These are phyloP conservation scores for Larimichthys crocea DNA, from an alignment of 2,113 vertebrate species.

Conservation along the genomic window DNA sequence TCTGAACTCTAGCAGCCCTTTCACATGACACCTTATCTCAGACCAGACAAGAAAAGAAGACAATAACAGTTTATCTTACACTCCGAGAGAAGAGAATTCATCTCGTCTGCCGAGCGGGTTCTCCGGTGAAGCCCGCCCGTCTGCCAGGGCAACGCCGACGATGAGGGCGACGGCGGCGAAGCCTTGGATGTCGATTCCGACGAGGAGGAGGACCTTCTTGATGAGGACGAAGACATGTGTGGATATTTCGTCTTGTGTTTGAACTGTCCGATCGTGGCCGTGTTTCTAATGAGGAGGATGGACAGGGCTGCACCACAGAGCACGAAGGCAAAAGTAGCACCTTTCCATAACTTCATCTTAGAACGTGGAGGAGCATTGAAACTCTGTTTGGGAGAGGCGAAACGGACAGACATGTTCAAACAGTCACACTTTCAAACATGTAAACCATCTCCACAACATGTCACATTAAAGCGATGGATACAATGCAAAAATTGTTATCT, in stretches of 20 bases:
- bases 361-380: constrained; percentile 91
- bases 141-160: constrained; percentile 20
- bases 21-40: constrained; percentile 52
- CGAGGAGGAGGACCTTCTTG: constrained; percentile 32
- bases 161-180: constrained; percentile 38
- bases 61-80: constrained; percentile 79
- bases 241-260: constrained; percentile 52
- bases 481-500: constrained; percentile 16
- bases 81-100: constrained; percentile 82
- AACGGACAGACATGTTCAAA: constrained; percentile 36
- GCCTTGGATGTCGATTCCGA: constrained; percentile 37
- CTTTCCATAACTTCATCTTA: constrained; percentile 98
- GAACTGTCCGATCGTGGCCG: constrained; percentile 66
- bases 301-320: constrained; percentile 89
- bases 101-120: constrained; percentile 73
- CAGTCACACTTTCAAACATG: constrained; percentile 28
- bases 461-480: constrained; percentile 35
- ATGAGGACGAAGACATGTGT: constrained; percentile 38
- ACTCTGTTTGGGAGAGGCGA: constrained; percentile 81
- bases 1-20: constrained; percentile 5
- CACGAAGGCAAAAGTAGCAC: constrained; percentile 90
- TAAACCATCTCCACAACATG: constrained; percentile 15
- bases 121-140: constrained; percentile 65
- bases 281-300: constrained; percentile 88
- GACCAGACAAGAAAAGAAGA: constrained; percentile 19